A percentile compares a stretch with the other conserved stretches of the same genome.
Evolutionary conservation across 1,140 invertebrate genomes (phyloP).

Genomic region (Solenopsis fugax): DNA sequence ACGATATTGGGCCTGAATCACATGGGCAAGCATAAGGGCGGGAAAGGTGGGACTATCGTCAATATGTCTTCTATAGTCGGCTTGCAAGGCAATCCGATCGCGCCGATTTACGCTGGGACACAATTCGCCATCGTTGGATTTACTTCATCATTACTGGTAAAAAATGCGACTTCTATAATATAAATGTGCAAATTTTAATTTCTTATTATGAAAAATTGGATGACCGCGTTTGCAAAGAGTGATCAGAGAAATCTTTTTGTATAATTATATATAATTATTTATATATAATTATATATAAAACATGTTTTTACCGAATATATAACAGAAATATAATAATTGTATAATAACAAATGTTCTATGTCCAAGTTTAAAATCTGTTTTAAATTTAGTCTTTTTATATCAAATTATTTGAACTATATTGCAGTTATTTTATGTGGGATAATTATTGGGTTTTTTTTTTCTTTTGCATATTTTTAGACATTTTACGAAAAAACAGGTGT

Average conservation of each 20-base stretch:
- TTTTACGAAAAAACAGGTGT: conserved; percentile 80
- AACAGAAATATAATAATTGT: too few species aligned
- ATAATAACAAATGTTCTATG: conserved; percentile 2
- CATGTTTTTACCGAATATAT: too few species aligned
- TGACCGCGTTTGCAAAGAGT: too few species aligned
- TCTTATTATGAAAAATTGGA: too few species aligned
- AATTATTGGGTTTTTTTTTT: not conserved
- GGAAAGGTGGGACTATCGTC: conserved; percentile 81
- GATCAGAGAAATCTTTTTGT: too few species aligned
- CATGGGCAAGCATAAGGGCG: conserved; percentile 82
- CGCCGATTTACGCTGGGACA: conserved; percentile 89
- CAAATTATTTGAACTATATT: not conserved
- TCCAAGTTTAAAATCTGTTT: not conserved
- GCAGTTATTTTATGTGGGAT: not conserved
- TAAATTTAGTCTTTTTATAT: not conserved
- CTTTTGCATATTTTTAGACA: conserved; percentile 40
- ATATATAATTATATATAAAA: too few species aligned
- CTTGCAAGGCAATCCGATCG: conserved; percentile 66
- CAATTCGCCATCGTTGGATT: conserved; percentile 88
- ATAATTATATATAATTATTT: too few species aligned
- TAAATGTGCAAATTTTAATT: too few species aligned
- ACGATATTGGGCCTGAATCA: conserved; percentile 83
- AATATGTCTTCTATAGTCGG: conserved; percentile 82
- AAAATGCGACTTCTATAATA: not conserved
- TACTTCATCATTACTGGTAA: conserved; percentile 81